These are phyloP conservation scores for Myodes glareolus DNA, from an alignment of 2,113 vertebrate species.

Conservation along the genomic window DNA sequence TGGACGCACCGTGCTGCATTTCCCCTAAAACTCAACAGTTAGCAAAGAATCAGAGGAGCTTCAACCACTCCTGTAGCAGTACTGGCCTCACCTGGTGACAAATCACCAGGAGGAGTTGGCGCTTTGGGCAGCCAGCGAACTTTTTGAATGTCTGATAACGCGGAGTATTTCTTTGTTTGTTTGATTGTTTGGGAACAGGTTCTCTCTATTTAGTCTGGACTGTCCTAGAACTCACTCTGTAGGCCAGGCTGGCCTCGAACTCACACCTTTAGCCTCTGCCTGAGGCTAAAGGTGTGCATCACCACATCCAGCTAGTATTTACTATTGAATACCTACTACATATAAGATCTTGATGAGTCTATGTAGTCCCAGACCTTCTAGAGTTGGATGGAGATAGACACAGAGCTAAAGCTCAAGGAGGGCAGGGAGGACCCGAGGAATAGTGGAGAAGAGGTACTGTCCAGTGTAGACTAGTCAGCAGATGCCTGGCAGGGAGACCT, in stretches of 20 bases:
- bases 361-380: background rate
- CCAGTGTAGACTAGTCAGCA: rapidly evolving
- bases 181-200: background rate
- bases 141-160: rapidly evolving
- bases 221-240: background rate
- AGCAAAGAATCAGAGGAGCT: background rate
- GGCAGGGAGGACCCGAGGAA: background rate
- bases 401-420: background rate
- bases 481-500: rapidly evolving
- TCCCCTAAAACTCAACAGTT: background rate
- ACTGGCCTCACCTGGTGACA: background rate
- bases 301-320: background rate
- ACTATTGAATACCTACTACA: background rate
- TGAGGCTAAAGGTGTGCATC: too few species aligned
- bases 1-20: rapidly evolving
- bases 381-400: too few species aligned
- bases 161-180: background rate
- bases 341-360: background rate
- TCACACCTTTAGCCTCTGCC: background rate
- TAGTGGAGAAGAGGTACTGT: background rate
- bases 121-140: background rate
- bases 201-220: background rate
- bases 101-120: background rate
- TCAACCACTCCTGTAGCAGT: rapidly evolving
- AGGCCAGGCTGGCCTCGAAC: background rate